Evolutionary conservation across 1,140 invertebrate genomes (phyloP), one percentile per base, ranked within the genome.

Genomic region (Mizuhopecten yessoensis): DNA sequence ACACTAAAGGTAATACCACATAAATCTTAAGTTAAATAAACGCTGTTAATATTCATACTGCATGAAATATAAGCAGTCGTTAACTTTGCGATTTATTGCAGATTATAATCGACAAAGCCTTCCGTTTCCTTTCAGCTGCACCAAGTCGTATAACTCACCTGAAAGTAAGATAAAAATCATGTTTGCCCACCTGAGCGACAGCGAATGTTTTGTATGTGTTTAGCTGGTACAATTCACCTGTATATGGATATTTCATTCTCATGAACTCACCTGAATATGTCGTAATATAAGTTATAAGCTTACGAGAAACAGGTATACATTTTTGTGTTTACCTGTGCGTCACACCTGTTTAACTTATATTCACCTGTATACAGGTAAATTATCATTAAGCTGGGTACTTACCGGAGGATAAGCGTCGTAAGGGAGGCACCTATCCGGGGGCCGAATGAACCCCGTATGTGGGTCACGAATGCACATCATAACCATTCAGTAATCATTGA

Each of bases 381-480:
- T 29, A n/a, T 75, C 5, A 75, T 75, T 75, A 75, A 75, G 15
- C 57, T 75, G n/a, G 42, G 57, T 75, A 75, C 90, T 91, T 91
- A 91, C 90, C 90, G 90, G 90, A n/a, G 90, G 90, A 86, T 91
- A 91, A 33, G 90, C 90, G 42, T 91, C 90, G 57, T 91, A 91
- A n/a, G 90, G 90, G 23, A 91, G 87, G 88, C 90, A 91, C 75
- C 90, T 91, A 88, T 91, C 90, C 88, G 90, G 90, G 75, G 90
- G 90, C 75, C 90, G 39, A 34, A 91, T 86, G 75, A 91, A 91
- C 90, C 90, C 90, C 29, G 90, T 88, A 86, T 91, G 90, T 36
- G 90, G 90, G 75, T 91, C 90, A 39, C 90, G 90, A 91, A 91
- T 91, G 88, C 90, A 91, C 90, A 91, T 91, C 90, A 91, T 91